Evolutionary conservation across 2,888 invertebrate genomes (phyloP).

Genomic region (Cephus nigrinus): DNA sequence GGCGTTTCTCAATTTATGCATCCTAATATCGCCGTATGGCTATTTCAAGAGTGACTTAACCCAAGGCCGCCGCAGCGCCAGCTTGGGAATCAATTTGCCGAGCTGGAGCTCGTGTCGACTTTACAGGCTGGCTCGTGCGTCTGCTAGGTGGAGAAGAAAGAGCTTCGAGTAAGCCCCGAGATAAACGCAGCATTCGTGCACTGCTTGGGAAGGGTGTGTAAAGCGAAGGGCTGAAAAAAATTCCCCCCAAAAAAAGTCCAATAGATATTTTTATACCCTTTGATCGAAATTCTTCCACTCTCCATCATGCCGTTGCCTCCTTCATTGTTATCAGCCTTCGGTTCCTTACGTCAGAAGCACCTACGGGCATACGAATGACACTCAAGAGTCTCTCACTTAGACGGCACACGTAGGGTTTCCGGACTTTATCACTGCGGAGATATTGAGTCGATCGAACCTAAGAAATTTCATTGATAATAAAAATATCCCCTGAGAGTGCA

Average conservation of each 20-base stretch:
- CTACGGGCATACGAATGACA: background rate
- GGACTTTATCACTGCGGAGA: background rate
- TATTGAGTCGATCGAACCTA: background rate
- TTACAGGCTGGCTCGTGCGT: background rate
- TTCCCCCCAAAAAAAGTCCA: rapidly evolving
- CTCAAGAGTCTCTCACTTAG: background rate
- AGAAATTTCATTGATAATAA: background rate
- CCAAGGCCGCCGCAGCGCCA: background rate
- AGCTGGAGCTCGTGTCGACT: background rate
- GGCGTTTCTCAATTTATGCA: conserved; percentile 47
- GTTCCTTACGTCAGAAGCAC: background rate
- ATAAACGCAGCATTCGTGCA: background rate
- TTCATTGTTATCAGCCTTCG: background rate
- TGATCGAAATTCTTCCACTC: background rate
- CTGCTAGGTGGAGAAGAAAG: background rate
- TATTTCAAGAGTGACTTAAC: conserved; percentile 4
- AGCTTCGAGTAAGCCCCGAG: background rate
- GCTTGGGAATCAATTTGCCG: background rate
- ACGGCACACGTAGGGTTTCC: background rate
- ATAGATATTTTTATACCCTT: background rate
- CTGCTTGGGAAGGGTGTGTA: background rate
- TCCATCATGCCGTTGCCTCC: background rate
- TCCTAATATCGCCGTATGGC: conserved; percentile 42
- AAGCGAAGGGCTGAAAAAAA: background rate
- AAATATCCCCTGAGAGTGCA: background rate